phyloP scores from a whole-genome alignment of 2,797 vertebrate genomes.

The Pelochelys cantorii region DNA sequence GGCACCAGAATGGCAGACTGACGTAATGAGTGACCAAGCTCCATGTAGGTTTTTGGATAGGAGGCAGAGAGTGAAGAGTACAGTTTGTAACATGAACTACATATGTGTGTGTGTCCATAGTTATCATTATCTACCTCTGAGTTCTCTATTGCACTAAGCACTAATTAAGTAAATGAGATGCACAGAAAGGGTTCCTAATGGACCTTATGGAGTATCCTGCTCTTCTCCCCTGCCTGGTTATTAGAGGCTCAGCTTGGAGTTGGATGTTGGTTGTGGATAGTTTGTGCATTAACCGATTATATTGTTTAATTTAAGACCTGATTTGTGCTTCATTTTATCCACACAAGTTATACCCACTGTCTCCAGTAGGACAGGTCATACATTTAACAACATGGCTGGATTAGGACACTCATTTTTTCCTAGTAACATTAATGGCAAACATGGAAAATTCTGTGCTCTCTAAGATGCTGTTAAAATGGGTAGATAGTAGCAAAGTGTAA shows the following conservation, averaged over 20 bases:
- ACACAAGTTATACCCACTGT: background rate
- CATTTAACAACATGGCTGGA: background rate
- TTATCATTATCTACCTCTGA: background rate
- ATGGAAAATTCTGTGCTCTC: background rate
- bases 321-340: background rate
- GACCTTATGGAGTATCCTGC: background rate
- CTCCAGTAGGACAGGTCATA: background rate
- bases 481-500: background rate
- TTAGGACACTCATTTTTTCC: background rate
- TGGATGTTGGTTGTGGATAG: background rate
- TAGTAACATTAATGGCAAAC: background rate
- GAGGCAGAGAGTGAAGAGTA: background rate
- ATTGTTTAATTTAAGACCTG: background rate
- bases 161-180: background rate
- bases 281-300: background rate
- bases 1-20: background rate
- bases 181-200: background rate
- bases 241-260: background rate
- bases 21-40: background rate
- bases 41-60: background rate
- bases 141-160: background rate
- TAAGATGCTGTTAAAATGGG: background rate
- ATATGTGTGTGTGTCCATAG: background rate
- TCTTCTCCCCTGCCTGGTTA: background rate
- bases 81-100: background rate